A percentile compares a stretch with the other conserved stretches of the same genome.
Evolutionary conservation across 2,113 vertebrate species (phyloP).

Genomic region (Xiphophorus hellerii): DNA sequence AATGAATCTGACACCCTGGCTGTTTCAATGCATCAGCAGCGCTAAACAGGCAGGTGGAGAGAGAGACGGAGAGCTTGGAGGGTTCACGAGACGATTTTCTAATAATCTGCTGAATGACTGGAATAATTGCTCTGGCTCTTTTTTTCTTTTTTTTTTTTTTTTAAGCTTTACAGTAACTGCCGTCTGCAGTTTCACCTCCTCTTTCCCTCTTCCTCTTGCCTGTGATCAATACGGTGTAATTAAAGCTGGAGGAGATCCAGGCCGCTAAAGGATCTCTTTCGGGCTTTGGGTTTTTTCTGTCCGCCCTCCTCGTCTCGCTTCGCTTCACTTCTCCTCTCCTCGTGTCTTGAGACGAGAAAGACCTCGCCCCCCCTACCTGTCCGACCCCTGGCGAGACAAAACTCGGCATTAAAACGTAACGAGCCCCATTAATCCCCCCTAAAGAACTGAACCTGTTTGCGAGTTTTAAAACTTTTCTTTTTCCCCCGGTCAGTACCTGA

Average conservation of each 20-base stretch:
- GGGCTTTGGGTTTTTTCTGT: slow-evolving; percentile 9
- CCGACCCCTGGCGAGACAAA: slow-evolving; percentile 2
- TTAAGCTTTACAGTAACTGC: slow-evolving; percentile 59
- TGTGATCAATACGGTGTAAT: slow-evolving; percentile 77
- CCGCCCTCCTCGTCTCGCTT: slow-evolving; percentile 27
- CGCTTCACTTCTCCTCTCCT: slow-evolving; percentile 37
- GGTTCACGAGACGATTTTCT: slow-evolving; percentile 51
- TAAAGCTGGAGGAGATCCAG: slow-evolving; percentile 68
- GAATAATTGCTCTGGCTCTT: slow-evolving; percentile 44
- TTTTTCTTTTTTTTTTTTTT: slow-evolving; percentile 15
- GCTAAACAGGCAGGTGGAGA: slow-evolving; percentile 31
- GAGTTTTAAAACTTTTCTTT: not conserved
- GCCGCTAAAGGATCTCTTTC: slow-evolving; percentile 50
- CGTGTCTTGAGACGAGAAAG: slow-evolving; percentile 23
- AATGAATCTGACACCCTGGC: slow-evolving; percentile 58
- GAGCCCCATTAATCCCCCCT: not conserved
- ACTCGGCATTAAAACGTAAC: not conserved
- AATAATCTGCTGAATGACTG: slow-evolving; percentile 64
- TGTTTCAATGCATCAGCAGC: slow-evolving; percentile 53
- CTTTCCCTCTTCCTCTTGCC: slow-evolving; percentile 5
- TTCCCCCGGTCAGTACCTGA: not conserved
- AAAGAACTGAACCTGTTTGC: not conserved
- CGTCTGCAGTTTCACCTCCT: slow-evolving; percentile 33
- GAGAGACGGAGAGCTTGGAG: slow-evolving; percentile 2
- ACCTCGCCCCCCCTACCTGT: slow-evolving; percentile 12